A percentile compares a stretch with the other conserved stretches of the same genome.
These are phyloP conservation scores for Zaprionus capensis DNA, from an alignment of 1,140 invertebrate species.

Conservation along the genomic window DNA sequence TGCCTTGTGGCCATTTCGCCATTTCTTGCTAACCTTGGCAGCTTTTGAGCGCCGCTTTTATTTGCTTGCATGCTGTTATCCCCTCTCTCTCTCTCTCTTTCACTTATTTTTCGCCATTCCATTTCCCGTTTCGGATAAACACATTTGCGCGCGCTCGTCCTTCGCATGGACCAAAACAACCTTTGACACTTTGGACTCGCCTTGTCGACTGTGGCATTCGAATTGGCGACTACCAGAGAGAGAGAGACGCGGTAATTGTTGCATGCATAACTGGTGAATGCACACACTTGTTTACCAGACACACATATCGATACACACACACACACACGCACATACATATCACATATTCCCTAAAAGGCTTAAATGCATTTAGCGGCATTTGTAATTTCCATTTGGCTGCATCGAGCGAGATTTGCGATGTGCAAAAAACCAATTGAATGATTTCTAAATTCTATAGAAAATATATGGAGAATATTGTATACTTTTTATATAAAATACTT, in stretches of 20 bases:
- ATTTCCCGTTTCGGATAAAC: constrained; percentile 78
- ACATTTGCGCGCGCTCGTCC: constrained; percentile 64
- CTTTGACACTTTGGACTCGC: constrained; percentile 68
- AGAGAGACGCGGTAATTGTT: constrained; percentile 21
- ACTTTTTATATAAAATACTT: not conserved
- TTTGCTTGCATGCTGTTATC: constrained; percentile 29
- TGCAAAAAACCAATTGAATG: not conserved
- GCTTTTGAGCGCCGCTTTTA: constrained; percentile 37
- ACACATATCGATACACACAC: not conserved
- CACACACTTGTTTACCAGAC: not conserved
- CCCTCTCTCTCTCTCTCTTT: not conserved
- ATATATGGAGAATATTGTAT: not conserved
- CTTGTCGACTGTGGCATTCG: constrained; percentile 7
- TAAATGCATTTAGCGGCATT: constrained; percentile 47
- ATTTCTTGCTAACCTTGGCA: constrained; percentile 56
- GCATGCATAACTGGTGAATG: constrained; percentile 18
- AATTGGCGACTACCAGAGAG: constrained; percentile 10
- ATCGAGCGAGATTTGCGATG: not conserved
- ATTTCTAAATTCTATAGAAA: not conserved
- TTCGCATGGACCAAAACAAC: constrained; percentile 60
- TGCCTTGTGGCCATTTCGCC: constrained; percentile 9
- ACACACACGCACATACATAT: not conserved
- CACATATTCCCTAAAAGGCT: not conserved
- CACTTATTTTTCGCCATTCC: constrained; percentile 42
- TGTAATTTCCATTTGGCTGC: constrained; percentile 10